Percentiles rank a stretch among this genome's conserved stretches.
Evolutionary conservation across 2,113 vertebrate genomes (phyloP).

Genomic region (Talpa occidentalis): DNA sequence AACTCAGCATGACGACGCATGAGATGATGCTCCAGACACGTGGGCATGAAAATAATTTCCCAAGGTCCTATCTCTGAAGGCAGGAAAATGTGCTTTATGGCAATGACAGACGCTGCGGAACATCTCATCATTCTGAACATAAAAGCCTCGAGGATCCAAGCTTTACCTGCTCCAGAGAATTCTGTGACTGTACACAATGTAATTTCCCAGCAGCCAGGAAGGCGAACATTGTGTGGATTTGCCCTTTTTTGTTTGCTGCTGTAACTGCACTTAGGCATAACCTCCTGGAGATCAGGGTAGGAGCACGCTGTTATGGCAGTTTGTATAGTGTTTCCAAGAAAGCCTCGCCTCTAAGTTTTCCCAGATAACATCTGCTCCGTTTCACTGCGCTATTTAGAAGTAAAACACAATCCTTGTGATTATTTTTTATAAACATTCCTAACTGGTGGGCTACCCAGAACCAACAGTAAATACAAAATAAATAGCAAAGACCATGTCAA

Average conservation of each 20-base stretch:
- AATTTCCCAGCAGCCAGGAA: background rate
- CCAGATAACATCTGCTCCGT: background rate
- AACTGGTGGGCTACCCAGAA: background rate
- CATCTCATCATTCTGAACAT: background rate
- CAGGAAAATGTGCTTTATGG: background rate
- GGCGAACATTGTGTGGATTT: background rate
- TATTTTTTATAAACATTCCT: background rate
- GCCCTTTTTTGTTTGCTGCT: background rate
- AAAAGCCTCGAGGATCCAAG: background rate
- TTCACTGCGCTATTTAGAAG: rapidly evolving
- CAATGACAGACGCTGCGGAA: background rate
- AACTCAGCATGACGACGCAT: background rate
- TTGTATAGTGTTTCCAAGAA: background rate
- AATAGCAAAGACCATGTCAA: background rate
- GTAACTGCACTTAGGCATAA: no score
- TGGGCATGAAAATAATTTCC: background rate
- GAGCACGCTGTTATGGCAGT: rapidly evolving
- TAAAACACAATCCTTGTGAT: background rate
- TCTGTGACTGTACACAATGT: background rate
- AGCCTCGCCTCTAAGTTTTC: background rate
- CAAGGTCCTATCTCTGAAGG: background rate
- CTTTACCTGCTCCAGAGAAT: background rate
- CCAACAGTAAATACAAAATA: background rate
- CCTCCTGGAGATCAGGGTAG: background rate
- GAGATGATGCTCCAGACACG: background rate